A percentile compares a stretch with the other conserved stretches of the same genome.
These are phyloP conservation scores for Limnephilus rhombicus DNA, from an alignment of 2,888 invertebrate genomes.

Conservation along the genomic window DNA sequence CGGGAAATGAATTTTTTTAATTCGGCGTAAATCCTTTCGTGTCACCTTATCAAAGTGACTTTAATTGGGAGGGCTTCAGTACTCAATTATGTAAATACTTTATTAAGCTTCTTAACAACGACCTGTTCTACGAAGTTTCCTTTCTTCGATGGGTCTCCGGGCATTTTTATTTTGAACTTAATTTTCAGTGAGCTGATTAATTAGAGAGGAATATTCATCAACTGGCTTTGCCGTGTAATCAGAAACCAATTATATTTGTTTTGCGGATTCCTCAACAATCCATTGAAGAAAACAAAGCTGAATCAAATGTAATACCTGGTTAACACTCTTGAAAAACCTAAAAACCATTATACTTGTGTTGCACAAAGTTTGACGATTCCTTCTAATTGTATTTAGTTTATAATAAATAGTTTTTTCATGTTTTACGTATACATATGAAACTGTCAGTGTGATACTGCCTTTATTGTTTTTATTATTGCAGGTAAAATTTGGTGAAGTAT, in stretches of 20 bases:
- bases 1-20: neutral
- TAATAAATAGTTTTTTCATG: no score
- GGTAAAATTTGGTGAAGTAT: no score
- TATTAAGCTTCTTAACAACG: slow-evolving; percentile 14
- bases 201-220: neutral
- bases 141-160: neutral
- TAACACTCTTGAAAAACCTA: no score
- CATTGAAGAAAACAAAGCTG: neutral
- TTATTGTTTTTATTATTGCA: no score
- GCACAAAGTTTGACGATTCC: no score
- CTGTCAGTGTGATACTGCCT: no score
- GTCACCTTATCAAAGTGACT: slow-evolving; percentile 25
- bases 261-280: neutral
- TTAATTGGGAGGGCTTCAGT: slow-evolving; percentile 11
- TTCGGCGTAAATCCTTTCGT: neutral
- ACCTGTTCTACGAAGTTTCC: neutral
- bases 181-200: neutral
- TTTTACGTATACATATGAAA: no score
- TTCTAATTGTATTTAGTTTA: no score
- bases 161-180: neutral
- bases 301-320: neutral
- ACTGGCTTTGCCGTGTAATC: neutral
- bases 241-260: neutral
- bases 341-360: no score
- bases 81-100: slow-evolving; percentile 15